Percentiles rank a stretch among this genome's conserved stretches.
These are phyloP conservation scores for Atherinosoma microstoma DNA, from an alignment of 2,797 vertebrate genomes.

Conservation along the genomic window DNA sequence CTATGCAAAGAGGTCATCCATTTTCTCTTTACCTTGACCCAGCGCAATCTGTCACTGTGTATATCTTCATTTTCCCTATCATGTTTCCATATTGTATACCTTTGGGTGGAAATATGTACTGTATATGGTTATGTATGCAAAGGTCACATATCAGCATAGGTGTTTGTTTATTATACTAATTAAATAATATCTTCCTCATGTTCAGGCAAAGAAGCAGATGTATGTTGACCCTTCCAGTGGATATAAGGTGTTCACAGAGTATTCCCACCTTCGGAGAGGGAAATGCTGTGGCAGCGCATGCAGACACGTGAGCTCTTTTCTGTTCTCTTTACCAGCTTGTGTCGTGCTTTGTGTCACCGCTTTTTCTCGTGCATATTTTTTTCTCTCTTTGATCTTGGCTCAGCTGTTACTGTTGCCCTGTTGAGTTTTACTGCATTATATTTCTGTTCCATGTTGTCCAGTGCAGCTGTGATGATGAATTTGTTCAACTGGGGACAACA, in stretches of 20 bases:
- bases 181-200: conserved; percentile 68
- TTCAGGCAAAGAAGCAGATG: conserved; percentile 85
- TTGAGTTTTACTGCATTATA: not conserved
- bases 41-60: conserved; percentile 70
- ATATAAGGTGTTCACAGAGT: conserved; percentile 82
- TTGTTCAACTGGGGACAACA: not conserved
- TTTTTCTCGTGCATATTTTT: not conserved
- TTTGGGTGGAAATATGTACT: conserved; percentile 35
- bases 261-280: conserved; percentile 85
- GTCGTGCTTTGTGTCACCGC: conserved; percentile 18
- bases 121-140: conserved; percentile 51
- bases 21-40: conserved; percentile 50
- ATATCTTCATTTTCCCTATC: conserved; percentile 23
- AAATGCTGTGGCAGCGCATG: conserved; percentile 85
- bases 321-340: conserved; percentile 26
- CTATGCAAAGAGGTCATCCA: conserved; percentile 51
- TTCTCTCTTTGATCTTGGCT: conserved; percentile 13
- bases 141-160: conserved; percentile 43
- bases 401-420: not conserved
- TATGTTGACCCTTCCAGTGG: conserved; percentile 85
- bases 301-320: conserved; percentile 86
- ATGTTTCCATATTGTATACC: conserved; percentile 10
- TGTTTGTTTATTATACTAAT: conserved; percentile 65
- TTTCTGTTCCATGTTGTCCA: not conserved
- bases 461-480: not conserved